These are phyloP conservation scores for Prorops nasuta DNA, from an alignment of 1,140 invertebrate species.

Conservation along the genomic window DNA sequence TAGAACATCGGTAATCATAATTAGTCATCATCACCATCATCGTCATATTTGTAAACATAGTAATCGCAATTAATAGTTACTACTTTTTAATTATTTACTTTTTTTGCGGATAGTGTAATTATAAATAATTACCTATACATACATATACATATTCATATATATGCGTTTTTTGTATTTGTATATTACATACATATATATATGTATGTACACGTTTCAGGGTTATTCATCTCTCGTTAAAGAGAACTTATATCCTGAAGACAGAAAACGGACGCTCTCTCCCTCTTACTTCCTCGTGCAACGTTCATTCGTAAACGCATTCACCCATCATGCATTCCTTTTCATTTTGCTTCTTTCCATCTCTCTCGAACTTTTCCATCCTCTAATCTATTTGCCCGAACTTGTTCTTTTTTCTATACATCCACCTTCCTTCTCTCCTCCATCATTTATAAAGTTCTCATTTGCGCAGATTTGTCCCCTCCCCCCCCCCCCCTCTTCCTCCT, in stretches of 20 bases:
- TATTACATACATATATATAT: conserved; percentile 48
- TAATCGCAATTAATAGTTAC: conserved; percentile 43
- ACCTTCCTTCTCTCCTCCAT: background rate
- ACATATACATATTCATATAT: conserved; percentile 48
- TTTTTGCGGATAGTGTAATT: conserved; percentile 42
- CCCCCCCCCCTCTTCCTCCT: background rate
- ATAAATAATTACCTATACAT: conserved; percentile 48
- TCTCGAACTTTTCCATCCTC: too few species aligned
- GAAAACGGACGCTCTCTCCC: background rate
- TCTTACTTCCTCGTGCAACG: background rate
- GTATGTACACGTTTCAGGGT: conserved; percentile 35
- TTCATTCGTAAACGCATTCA: background rate
- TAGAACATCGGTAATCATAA: conserved; percentile 31
- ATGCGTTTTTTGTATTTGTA: conserved; percentile 34
- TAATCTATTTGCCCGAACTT: too few species aligned
- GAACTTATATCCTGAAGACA: background rate
- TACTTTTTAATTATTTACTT: conserved; percentile 25
- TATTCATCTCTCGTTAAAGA: background rate
- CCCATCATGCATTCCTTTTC: background rate
- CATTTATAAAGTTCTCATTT: background rate
- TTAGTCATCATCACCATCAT: conserved; percentile 40
- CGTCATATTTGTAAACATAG: conserved; percentile 47
- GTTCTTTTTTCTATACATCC: conserved; percentile 4
- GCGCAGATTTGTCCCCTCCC: too few species aligned
- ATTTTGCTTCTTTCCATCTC: conserved; percentile 10